Conservation (phyloP, 2,888 invertebrate genomes). For the Dynastes grantii region DNA sequence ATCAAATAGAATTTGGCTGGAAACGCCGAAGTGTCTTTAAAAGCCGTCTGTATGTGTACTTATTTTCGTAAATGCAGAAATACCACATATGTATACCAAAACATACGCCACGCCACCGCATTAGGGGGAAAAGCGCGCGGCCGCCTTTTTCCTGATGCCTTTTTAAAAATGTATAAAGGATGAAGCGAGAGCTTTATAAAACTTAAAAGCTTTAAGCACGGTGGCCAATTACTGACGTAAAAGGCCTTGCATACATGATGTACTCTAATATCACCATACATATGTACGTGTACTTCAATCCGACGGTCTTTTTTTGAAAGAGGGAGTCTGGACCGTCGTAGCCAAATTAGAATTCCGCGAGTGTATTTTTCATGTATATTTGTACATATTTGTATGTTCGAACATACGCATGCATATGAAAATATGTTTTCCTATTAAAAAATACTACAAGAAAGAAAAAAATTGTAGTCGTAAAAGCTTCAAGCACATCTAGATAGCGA, state of each 20-base stretch:
- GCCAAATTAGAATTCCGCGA: slow-evolving; percentile 26
- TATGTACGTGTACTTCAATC: slow-evolving; percentile 36
- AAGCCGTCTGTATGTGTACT: slow-evolving; percentile 40
- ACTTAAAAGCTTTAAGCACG: slow-evolving; percentile 72
- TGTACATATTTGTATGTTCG: background rate
- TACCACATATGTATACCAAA: slow-evolving; percentile 57
- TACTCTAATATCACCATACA: slow-evolving; percentile 58
- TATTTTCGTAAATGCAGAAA: slow-evolving; percentile 55
- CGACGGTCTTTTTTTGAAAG: slow-evolving; percentile 21
- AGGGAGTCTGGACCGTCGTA: background rate
- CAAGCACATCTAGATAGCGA: no score
- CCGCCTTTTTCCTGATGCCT: slow-evolving; percentile 63
- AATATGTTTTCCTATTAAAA: slow-evolving; percentile 7
- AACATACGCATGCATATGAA: background rate
- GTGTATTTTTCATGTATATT: slow-evolving; percentile 16
- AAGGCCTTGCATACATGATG: slow-evolving; percentile 70
- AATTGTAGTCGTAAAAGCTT: background rate
- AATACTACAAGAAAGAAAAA: background rate
- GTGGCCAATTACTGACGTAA: slow-evolving; percentile 71
- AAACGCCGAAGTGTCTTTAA: slow-evolving; percentile 41
- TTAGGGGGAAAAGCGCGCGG: slow-evolving; percentile 53
- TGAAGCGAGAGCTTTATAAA: slow-evolving; percentile 68
- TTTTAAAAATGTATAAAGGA: slow-evolving; percentile 71
- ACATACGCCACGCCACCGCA: slow-evolving; percentile 50
- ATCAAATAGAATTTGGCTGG: slow-evolving; percentile 33